Evolutionary conservation across 2,888 invertebrate genomes (phyloP).

Genomic region (Galerucella pusilla): DNA sequence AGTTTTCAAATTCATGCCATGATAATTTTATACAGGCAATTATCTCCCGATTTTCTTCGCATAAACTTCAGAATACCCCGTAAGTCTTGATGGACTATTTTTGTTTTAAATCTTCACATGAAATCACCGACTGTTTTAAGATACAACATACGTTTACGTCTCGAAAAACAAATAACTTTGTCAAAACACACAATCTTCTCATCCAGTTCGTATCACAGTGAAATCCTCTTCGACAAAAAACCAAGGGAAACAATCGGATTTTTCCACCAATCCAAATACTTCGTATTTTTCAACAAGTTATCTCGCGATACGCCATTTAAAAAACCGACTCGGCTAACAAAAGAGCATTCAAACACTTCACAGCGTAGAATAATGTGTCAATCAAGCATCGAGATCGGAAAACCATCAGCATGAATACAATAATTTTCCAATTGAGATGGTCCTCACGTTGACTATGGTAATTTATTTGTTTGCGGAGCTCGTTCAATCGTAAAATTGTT

Average conservation of each 20-base stretch:
- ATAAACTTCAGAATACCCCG: too few relatives aligned
- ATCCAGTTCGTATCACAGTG: background rate
- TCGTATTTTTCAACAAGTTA: slow-evolving; percentile 25
- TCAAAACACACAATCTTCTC: background rate
- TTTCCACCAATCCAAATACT: slow-evolving; percentile 21
- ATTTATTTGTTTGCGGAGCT: slow-evolving; percentile 52
- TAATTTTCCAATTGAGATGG: slow-evolving; percentile 56
- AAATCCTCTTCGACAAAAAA: background rate
- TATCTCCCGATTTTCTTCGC: too few relatives aligned
- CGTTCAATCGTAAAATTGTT: slow-evolving; percentile 55
- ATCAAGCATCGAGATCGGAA: slow-evolving; percentile 52
- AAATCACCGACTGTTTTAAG: background rate
- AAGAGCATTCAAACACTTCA: slow-evolving; percentile 44
- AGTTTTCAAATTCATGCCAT: too few relatives aligned
- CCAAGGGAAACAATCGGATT: slow-evolving; percentile 4
- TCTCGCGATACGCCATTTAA: slow-evolving; percentile 32
- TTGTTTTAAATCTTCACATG: too few relatives aligned
- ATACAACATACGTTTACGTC: background rate
- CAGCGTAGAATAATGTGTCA: slow-evolving; percentile 57
- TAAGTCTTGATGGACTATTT: too few relatives aligned
- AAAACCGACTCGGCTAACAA: slow-evolving; percentile 40
- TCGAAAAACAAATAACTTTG: background rate
- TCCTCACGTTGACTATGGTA: slow-evolving; percentile 49
- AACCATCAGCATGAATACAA: slow-evolving; percentile 55
- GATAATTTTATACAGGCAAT: too few relatives aligned